Evolutionary conservation across 64 coral and sea anemone genomes (phyloP), one percentile per base, ranked within the genome.

Genomic region (Stylophora pistillata): DNA sequence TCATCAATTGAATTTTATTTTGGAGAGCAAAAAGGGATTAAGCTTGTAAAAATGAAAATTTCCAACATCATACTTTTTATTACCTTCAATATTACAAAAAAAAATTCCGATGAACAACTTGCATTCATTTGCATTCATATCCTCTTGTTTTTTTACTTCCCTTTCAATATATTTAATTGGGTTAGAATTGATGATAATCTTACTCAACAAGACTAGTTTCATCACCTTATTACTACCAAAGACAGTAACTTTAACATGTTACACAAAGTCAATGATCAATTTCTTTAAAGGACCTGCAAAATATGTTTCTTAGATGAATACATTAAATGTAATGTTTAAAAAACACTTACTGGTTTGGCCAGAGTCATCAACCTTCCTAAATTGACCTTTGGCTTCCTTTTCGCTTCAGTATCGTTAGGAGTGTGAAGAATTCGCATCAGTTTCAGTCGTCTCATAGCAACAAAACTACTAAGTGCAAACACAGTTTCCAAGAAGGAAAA

Each of bases 341-440:
- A 47, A 31, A 37, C 75, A 93, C 95, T 96, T 82, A 96, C 95
- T 37, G 91, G 95, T 93, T 93, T 90, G 15, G 95, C 91, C 64
- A 96, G 87, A 59, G 87, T 90, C 76, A 88, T 89, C 68, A 96
- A 73, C 23, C 95, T 78, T 12, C 81, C 53, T 25, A 96, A 65
- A 80, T 93, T 96, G 15, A 96, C 91, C 75, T 93, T 87, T 37
- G 25, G 73, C 68, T 73, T 72, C 72, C 72, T 65, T 12, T 89
- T 70, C 9, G 72, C 14, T 23, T 89, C 71, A 21, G 72, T 29
- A 18, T 87, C 88, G 71, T 90, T 82, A 52, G 88, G 88, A 32
- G 57, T 73, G 11, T 87, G 56, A 26, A 96, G 85, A 77, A 96
- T 89, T 64, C 87, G 74, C 57, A 90, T 74, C 15, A 83, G 69